Percentiles rank a stretch among this genome's conserved stretches.
phyloP scores from a whole-genome alignment of 64 coral and sea anemone genomes.

The Porites lutea region DNA sequence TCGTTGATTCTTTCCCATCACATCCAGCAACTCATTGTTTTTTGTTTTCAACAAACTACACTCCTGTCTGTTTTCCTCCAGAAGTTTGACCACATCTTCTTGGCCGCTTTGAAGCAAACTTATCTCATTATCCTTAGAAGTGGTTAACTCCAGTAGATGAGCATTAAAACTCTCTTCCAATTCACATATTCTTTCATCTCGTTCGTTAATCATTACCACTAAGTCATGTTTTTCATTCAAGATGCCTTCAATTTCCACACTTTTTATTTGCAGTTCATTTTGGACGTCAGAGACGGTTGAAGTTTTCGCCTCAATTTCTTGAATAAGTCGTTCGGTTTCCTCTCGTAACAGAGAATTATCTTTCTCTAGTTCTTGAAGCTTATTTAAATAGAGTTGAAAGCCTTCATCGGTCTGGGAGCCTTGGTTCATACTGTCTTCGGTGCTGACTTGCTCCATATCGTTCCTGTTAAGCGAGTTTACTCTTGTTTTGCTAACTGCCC shows the following conservation, averaged over 20 bases:
- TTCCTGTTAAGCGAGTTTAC: neutral
- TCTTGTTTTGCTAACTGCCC: neutral
- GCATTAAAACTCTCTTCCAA: conserved; percentile 76
- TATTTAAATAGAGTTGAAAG: conserved; percentile 23
- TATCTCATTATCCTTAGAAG: conserved; percentile 70
- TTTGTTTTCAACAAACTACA: conserved; percentile 23
- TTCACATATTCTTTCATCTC: conserved; percentile 69
- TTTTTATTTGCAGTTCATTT: conserved; percentile 68
- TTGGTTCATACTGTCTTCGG: conserved; percentile 33
- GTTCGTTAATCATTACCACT: conserved; percentile 64
- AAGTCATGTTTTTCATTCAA: conserved; percentile 60
- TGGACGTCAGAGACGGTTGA: conserved; percentile 23
- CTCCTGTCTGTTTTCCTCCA: conserved; percentile 76
- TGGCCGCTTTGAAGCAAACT: conserved; percentile 63
- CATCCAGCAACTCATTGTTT: conserved; percentile 74
- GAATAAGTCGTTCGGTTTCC: conserved; percentile 76
- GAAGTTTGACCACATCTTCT: conserved; percentile 66
- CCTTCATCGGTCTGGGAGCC: conserved; percentile 37
- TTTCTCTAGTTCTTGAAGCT: conserved; percentile 57
- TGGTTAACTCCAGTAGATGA: conserved; percentile 66
- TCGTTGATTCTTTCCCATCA: conserved; percentile 83
- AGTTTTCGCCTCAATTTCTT: conserved; percentile 57
- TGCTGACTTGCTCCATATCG: neutral
- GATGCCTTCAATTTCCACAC: conserved; percentile 54
- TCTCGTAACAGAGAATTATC: conserved; percentile 81